Evolutionary conservation across 2,113 vertebrate genomes (phyloP), one percentile per base, ranked within the genome.

Genomic region (Toxotes chatareus): DNA sequence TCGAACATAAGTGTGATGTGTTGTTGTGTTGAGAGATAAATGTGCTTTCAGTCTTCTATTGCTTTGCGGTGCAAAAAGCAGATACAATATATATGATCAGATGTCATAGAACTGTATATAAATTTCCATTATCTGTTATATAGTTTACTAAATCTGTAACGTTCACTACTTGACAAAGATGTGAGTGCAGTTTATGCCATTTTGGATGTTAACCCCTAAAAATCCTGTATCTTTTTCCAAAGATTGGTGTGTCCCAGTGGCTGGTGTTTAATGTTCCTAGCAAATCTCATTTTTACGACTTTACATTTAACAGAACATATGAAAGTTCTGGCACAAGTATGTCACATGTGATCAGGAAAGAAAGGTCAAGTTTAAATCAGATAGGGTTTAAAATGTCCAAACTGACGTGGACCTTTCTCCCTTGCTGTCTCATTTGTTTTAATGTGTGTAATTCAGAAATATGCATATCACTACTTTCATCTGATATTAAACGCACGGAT

Each of bases 361-460:
- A 76, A 80, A 62, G 61, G 63, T 75, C 53, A 74, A 42, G 42
- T 65, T 46, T 51, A 44, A 11, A 10, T 44, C 5, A 13, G 9
- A 44, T 10, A 44, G 12, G 42, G 12, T 11, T 11, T 13, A 9
- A 44, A 44, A 44, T 44, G 27, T 27, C 27, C 27, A 27, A 27
- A 27, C 27, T 11, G 42, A 8, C 42, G 12, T 13, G 42, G 42
- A 13, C 42, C 8, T 44, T 44, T 44, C 12, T 13, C 12, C 42
- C 9, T 44, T 32, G 4, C 31, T 57, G 14, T 3, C 40, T 31
- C 8, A 5, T 70, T 53, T 69, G 21, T 75, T 70, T 53, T n/a
- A 12, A 23, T 13, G 27, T 49, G 34, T 76, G 13, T 49, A 63
- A 17, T 4, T 7, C 34, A 47, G 32, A 66, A 73, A 14, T 7